Conservation (phyloP, 2,888 invertebrate species). For the Erebia aethiops region DNA sequence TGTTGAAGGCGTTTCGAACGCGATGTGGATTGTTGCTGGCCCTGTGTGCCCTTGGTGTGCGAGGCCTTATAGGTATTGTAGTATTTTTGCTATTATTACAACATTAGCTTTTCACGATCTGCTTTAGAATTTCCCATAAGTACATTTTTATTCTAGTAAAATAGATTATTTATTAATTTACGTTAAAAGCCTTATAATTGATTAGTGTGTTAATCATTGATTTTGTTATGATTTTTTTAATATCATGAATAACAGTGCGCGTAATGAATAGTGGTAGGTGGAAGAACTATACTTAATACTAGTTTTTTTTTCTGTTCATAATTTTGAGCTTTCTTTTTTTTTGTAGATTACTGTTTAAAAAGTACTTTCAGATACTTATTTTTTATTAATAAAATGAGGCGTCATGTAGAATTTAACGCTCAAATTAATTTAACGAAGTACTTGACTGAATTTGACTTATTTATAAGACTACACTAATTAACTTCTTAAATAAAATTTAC, state of each 20-base stretch:
- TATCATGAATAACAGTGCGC: too few species aligned
- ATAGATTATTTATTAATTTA: neutral
- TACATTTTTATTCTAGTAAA: neutral
- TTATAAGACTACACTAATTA: too few species aligned
- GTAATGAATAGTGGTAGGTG: too few species aligned
- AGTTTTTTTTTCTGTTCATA: too few species aligned
- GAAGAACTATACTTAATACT: too few species aligned
- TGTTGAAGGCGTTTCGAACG: constrained; percentile 68
- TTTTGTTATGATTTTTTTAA: too few species aligned
- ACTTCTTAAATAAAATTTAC: too few species aligned
- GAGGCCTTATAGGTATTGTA: constrained; percentile 71
- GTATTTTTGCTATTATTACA: constrained; percentile 17
- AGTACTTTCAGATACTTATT: neutral
- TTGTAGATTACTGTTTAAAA: neutral
- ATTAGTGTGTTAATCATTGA: too few species aligned
- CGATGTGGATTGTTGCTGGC: constrained; percentile 69
- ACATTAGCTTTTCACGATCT: neutral
- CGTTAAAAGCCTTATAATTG: neutral
- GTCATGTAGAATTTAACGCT: too few species aligned
- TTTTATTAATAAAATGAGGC: neutral
- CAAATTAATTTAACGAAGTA: too few species aligned
- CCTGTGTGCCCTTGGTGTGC: constrained; percentile 55
- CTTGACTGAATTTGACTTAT: too few species aligned
- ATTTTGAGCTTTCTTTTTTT: neutral
- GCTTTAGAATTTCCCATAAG: neutral